A percentile compares a stretch with the other conserved stretches of the same genome.
These are phyloP conservation scores for Aythya baeri DNA, from an alignment of 2,113 vertebrate genomes.

Conservation along the genomic window DNA sequence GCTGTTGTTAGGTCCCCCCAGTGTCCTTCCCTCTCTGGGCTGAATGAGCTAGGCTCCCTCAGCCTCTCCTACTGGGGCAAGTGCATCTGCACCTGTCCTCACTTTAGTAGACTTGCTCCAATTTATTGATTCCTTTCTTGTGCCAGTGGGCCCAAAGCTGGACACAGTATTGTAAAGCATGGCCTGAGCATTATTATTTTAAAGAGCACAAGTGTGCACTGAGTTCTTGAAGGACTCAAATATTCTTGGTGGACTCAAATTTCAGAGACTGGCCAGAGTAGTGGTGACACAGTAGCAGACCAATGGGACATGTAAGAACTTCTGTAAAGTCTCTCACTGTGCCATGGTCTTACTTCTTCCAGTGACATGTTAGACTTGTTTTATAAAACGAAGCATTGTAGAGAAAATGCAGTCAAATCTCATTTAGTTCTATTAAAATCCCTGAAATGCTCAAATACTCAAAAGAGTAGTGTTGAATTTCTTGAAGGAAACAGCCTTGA, in stretches of 20 bases:
- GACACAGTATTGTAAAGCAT: too few species aligned
- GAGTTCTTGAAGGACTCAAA: not conserved
- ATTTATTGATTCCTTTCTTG: not conserved
- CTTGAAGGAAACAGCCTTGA: not conserved
- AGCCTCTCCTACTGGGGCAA: not conserved
- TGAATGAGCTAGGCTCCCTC: not conserved
- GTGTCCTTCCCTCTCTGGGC: accelerated
- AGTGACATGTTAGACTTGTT: not conserved
- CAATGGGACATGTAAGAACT: not conserved
- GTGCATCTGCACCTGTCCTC: not conserved
- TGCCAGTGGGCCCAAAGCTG: not conserved
- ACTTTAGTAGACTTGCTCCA: not conserved
- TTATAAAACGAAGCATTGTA: not conserved
- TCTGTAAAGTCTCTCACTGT: not conserved
- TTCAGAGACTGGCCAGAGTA: not conserved
- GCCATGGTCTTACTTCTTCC: not conserved
- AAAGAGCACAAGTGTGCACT: not conserved
- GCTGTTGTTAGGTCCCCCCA: not conserved
- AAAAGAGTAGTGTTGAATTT: not conserved
- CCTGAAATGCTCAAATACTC: not conserved
- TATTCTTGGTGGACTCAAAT: not conserved
- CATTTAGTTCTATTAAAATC: not conserved
- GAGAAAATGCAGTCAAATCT: not conserved
- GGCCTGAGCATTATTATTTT: not conserved
- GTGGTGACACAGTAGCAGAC: too few species aligned